phyloP scores from a whole-genome alignment of 30 jellyfish, hydroid and myxozoan genomes.

The Pelagia noctiluca region DNA sequence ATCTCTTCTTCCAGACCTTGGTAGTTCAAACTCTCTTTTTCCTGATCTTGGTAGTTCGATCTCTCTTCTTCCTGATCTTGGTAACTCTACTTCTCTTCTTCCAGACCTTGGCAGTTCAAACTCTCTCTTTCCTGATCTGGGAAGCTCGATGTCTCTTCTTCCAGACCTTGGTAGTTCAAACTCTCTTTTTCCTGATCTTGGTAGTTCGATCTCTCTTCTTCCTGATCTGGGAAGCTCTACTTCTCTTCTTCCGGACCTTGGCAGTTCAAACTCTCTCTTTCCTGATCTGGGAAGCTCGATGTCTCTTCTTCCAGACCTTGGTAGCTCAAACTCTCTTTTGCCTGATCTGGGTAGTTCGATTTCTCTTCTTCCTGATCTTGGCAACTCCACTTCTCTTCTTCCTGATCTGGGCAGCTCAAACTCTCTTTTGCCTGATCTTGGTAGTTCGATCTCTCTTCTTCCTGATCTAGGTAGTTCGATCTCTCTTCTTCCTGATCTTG shows the following conservation, averaged over 20 bases:
- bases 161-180: background rate
- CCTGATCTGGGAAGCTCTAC: constrained; percentile 22
- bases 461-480: background rate
- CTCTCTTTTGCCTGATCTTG: constrained; percentile 4
- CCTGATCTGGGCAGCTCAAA: background rate
- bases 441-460: background rate
- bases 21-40: constrained; percentile 1
- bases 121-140: constrained; percentile 20
- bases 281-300: constrained; percentile 32
- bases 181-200: constrained; percentile 43
- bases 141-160: constrained; percentile 8
- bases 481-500: constrained; percentile 44
- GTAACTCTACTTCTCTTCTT: background rate
- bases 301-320: no score
- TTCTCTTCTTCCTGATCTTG: background rate
- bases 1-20: background rate
- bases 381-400: background rate
- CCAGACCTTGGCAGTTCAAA: background rate
- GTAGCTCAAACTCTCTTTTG: constrained; percentile 8
- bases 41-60: constrained; percentile 16
- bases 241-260: background rate
- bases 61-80: constrained; percentile 14
- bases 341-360: constrained; percentile 35
- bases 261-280: background rate
- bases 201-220: background rate